These are phyloP conservation scores for Nibea albiflora DNA, from an alignment of 2,113 vertebrate genomes.

Conservation along the genomic window DNA sequence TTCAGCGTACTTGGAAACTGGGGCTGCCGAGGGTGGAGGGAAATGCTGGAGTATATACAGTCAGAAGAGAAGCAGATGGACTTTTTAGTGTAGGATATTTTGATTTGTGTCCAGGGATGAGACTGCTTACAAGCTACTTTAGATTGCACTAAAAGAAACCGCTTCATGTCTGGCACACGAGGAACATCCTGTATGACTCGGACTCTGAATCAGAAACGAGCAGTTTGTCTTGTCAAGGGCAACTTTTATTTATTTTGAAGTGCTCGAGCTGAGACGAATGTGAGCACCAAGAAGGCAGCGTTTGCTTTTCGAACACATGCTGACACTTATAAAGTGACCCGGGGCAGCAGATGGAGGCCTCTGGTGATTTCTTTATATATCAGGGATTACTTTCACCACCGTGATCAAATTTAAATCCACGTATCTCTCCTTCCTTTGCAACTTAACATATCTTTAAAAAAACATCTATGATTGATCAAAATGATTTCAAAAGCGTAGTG, in stretches of 20 bases:
- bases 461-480: slow-evolving; percentile 60
- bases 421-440: slow-evolving; percentile 16
- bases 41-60: slow-evolving; percentile 52
- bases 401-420: slow-evolving; percentile 48
- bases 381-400: slow-evolving; percentile 23
- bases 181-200: background rate
- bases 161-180: slow-evolving; percentile 44
- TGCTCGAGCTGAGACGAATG: background rate
- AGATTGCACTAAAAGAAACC: slow-evolving; percentile 44
- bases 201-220: background rate
- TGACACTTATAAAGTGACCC: slow-evolving; percentile 11
- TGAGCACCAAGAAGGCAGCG: background rate
- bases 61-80: slow-evolving; percentile 69
- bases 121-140: slow-evolving; percentile 39
- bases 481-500: slow-evolving; percentile 49
- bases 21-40: slow-evolving; percentile 67
- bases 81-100: slow-evolving; percentile 58
- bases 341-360: background rate
- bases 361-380: slow-evolving; percentile 22
- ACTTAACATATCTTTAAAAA: slow-evolving; percentile 42
- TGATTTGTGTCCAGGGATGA: slow-evolving; percentile 56
- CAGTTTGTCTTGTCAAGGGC: background rate
- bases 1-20: slow-evolving; percentile 73
- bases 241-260: background rate
- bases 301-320: background rate